Conservation (phyloP, 2,888 invertebrate species). For the Octodonta nipae region DNA sequence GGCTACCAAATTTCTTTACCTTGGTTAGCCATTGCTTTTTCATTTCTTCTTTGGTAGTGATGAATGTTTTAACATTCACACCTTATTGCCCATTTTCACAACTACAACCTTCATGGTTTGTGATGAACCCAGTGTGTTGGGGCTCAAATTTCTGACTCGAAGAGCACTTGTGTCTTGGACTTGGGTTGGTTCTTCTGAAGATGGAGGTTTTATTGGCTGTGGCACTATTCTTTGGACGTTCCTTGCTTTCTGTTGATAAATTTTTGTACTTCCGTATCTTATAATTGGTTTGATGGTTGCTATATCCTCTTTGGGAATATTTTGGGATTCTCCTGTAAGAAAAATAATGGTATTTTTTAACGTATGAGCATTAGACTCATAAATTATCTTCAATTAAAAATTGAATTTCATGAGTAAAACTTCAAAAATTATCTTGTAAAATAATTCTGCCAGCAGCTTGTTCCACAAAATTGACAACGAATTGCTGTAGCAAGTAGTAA, state of each 20-base stretch:
- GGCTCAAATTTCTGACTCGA: too few relatives aligned
- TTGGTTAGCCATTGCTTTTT: conserved; percentile 51
- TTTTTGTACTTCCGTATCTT: conserved; percentile 33
- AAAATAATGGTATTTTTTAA: too few relatives aligned
- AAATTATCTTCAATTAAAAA: too few relatives aligned
- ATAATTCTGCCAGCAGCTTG: too few relatives aligned
- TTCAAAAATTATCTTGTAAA: too few relatives aligned
- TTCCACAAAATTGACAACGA: too few relatives aligned
- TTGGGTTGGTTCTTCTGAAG: too few relatives aligned
- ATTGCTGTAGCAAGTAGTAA: too few relatives aligned
- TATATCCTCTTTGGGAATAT: conserved; percentile 6
- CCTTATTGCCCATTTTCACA: conserved; percentile 46
- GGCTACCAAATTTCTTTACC: conserved; percentile 41
- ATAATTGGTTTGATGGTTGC: conserved; percentile 32
- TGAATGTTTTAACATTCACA: conserved; percentile 51
- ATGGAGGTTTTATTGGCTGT: background rate
- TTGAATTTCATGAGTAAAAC: too few relatives aligned
- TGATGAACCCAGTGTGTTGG: too few relatives aligned
- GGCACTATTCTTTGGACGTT: conserved; percentile 6
- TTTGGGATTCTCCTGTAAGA: background rate
- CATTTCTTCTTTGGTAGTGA: conserved; percentile 53
- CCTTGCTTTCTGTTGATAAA: conserved; percentile 16
- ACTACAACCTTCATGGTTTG: conserved; percentile 24
- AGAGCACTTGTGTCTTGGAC: background rate
- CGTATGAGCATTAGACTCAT: too few relatives aligned